Percentiles rank a stretch among this genome's conserved stretches.
Conservation (phyloP, 2,888 invertebrate genomes). For the Oxyscelio sp. region DNA sequence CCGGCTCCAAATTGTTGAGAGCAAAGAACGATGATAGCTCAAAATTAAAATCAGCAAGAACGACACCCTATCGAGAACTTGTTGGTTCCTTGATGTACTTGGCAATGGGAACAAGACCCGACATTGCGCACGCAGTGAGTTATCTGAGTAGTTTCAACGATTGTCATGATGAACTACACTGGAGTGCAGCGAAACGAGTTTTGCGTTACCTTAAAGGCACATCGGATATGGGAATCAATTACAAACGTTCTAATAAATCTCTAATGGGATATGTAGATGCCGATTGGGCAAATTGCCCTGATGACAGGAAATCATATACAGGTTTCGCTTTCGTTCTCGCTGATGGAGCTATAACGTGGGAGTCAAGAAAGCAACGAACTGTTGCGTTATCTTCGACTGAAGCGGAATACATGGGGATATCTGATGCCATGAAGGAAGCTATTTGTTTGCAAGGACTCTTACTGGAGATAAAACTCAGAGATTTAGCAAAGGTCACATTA, state of each 20-base stretch:
- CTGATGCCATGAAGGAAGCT: neutral
- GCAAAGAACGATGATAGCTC: neutral
- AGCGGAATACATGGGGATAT: conserved; percentile 10
- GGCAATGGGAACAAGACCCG: too few relatives aligned
- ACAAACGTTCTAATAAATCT: too few relatives aligned
- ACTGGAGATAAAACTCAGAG: neutral
- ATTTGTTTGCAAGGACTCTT: neutral
- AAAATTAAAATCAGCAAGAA: neutral
- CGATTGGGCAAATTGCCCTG: neutral
- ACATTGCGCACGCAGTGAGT: too few relatives aligned
- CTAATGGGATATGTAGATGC: too few relatives aligned
- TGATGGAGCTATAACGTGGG: conserved; percentile 12
- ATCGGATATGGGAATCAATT: too few relatives aligned
- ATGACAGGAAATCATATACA: conserved; percentile 17
- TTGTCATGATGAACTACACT: neutral
- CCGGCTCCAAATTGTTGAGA: neutral
- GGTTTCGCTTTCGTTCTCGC: neutral
- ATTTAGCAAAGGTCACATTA: neutral
- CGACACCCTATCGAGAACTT: neutral
- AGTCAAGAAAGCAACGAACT: conserved; percentile 16
- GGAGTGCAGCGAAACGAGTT: neutral
- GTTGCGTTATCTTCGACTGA: conserved; percentile 9
- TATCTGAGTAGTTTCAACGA: neutral
- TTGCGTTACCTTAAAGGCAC: too few relatives aligned
- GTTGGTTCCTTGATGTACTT: too few relatives aligned